Evolutionary conservation across 2,888 invertebrate species (phyloP).

Genomic region (Eurytoma adleriae): DNA sequence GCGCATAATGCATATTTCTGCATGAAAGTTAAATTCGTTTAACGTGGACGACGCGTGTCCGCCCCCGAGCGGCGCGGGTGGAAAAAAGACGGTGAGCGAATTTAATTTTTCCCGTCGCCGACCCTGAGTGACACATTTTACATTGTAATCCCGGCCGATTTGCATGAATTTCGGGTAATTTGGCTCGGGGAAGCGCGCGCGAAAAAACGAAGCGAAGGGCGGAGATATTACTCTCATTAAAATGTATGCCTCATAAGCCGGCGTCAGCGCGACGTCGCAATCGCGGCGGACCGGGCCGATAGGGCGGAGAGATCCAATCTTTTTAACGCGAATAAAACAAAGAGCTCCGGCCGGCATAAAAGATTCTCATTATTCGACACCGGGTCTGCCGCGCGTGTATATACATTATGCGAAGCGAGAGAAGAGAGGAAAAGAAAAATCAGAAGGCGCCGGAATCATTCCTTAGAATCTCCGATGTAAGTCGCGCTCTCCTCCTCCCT

Average conservation of each 20-base stretch:
- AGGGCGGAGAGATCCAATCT: constrained; percentile 38
- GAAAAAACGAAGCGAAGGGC: not conserved
- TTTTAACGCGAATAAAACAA: constrained; percentile 22
- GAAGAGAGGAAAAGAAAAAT: not conserved
- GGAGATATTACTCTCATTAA: constrained; percentile 31
- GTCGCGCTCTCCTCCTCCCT: constrained; percentile 9
- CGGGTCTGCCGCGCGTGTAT: not conserved
- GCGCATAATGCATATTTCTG: constrained; percentile 43
- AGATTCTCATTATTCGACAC: constrained; percentile 45
- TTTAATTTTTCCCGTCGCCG: constrained; percentile 44
- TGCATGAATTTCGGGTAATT: constrained; percentile 50
- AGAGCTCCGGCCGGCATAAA: constrained; percentile 24
- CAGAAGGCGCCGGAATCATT: too few relatives aligned
- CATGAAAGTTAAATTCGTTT: constrained; percentile 43
- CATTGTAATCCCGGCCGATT: constrained; percentile 46
- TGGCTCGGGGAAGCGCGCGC: not conserved
- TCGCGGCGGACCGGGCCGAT: constrained; percentile 10
- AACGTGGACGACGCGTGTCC: constrained; percentile 32
- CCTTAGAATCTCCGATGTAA: too few relatives aligned
- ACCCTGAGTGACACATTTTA: constrained; percentile 27
- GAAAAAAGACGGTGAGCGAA: not conserved
- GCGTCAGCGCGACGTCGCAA: constrained; percentile 11
- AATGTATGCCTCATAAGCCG: constrained; percentile 34
- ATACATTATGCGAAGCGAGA: constrained; percentile 3
- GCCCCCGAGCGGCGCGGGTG: not conserved